phyloP scores from a whole-genome alignment of 1,140 invertebrate species.

The Palaemon carinicauda region DNA sequence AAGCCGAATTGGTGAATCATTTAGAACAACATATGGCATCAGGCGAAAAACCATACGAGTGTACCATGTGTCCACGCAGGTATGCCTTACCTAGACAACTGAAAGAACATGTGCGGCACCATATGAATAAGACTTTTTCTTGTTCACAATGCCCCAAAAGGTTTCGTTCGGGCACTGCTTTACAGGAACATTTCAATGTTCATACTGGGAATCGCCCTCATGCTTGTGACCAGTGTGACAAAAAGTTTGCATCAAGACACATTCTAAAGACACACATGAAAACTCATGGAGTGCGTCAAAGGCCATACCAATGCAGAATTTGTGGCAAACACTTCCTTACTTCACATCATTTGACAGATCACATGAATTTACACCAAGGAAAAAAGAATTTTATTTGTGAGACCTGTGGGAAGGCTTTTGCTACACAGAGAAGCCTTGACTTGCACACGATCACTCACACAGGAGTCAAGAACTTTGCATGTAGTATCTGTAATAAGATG shows the following conservation, averaged over 20 bases:
- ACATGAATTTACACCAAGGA: slow-evolving; percentile 59
- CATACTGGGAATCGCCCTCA: slow-evolving; percentile 77
- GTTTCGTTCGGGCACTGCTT: slow-evolving; percentile 73
- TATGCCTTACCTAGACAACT: slow-evolving; percentile 74
- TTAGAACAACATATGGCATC: slow-evolving; percentile 73
- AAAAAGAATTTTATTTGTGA: slow-evolving; percentile 64
- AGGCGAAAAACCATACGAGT: slow-evolving; percentile 73
- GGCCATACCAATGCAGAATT: slow-evolving; percentile 74
- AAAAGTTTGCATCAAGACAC: slow-evolving; percentile 81
- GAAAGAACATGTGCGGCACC: slow-evolving; percentile 66
- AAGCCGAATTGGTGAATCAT: slow-evolving; percentile 73
- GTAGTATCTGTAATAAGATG: slow-evolving; percentile 69
- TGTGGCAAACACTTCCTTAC: slow-evolving; percentile 80
- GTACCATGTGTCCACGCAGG: slow-evolving; percentile 73
- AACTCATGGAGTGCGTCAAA: slow-evolving; percentile 75
- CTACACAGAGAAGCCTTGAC: slow-evolving; percentile 56
- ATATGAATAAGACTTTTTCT: slow-evolving; percentile 54
- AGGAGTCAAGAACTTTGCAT: slow-evolving; percentile 77
- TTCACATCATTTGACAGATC: slow-evolving; percentile 70
- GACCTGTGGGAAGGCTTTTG: slow-evolving; percentile 58
- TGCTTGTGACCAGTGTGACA: slow-evolving; percentile 73
- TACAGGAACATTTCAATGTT: slow-evolving; percentile 71
- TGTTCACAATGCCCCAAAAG: slow-evolving; percentile 65
- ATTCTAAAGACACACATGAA: slow-evolving; percentile 79
- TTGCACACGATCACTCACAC: slow-evolving; percentile 58